Percentiles rank a stretch among this genome's conserved stretches.
These are phyloP conservation scores for Myrmophylax atrothorax DNA, from an alignment of 2,113 vertebrate genomes.

Conservation along the genomic window DNA sequence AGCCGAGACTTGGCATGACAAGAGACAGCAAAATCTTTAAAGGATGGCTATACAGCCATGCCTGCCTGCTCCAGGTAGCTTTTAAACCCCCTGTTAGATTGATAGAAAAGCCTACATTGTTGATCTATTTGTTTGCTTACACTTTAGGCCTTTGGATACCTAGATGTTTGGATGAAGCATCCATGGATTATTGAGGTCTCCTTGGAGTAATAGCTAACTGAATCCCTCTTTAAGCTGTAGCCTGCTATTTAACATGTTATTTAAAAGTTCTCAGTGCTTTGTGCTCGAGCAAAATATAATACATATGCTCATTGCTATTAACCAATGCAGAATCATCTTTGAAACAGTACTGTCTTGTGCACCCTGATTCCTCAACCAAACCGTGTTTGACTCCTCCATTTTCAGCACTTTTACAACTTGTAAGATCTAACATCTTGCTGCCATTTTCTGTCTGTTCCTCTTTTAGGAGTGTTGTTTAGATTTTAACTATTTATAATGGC, in stretches of 20 bases:
- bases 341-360: neutral
- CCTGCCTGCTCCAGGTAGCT: neutral
- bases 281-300: neutral
- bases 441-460: neutral
- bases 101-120: neutral
- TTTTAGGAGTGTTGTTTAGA: neutral
- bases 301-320: neutral
- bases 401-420: neutral
- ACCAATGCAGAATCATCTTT: neutral
- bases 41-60: neutral
- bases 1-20: neutral
- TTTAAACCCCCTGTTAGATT: neutral
- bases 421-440: neutral
- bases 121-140: conserved; percentile 11
- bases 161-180: neutral
- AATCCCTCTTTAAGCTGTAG: neutral
- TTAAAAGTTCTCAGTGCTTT: neutral
- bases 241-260: neutral
- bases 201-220: neutral
- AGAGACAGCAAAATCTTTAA: conserved; percentile 2
- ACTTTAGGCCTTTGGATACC: neutral
- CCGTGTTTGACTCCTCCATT: neutral
- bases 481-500: neutral
- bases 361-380: neutral
- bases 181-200: neutral